Evolutionary conservation across 2,113 vertebrate genomes (phyloP).

Genomic region (Hucho hucho): DNA sequence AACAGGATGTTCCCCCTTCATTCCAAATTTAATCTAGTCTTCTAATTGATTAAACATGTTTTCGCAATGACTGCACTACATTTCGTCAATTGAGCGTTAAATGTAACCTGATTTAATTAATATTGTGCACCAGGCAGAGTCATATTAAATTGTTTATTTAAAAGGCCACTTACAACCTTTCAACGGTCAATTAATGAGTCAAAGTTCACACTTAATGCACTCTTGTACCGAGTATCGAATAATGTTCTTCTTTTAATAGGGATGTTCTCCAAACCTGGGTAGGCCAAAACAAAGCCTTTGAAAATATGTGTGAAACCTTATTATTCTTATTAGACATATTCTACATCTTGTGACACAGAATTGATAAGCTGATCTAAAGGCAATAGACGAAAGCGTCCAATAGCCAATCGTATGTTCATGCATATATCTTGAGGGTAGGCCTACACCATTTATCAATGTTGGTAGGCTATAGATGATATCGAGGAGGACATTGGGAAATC

Average conservation of each 20-base stretch:
- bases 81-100: conserved; percentile 77
- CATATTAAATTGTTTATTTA: conserved; percentile 66
- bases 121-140: conserved; percentile 51
- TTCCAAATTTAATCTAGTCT: conserved; percentile 74
- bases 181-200: conserved; percentile 62
- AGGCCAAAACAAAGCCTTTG: not conserved
- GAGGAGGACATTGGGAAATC: not conserved
- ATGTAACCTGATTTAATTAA: conserved; percentile 72
- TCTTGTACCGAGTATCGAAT: conserved; percentile 55
- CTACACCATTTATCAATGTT: not conserved
- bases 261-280: not conserved
- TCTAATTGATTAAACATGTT: conserved; percentile 77
- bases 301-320: not conserved
- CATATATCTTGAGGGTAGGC: not conserved
- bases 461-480: not conserved
- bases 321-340: too few species aligned
- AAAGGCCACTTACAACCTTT: conserved; percentile 63
- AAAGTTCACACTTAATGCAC: conserved; percentile 65
- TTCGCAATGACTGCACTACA: conserved; percentile 67
- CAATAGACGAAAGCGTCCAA: too few species aligned
- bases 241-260: conserved; percentile 28
- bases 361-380: too few species aligned
- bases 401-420: not conserved
- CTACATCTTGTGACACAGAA: not conserved
- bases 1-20: conserved; percentile 61